These are phyloP conservation scores for Lysandra coridon DNA, from an alignment of 2,888 invertebrate genomes.

Conservation along the genomic window DNA sequence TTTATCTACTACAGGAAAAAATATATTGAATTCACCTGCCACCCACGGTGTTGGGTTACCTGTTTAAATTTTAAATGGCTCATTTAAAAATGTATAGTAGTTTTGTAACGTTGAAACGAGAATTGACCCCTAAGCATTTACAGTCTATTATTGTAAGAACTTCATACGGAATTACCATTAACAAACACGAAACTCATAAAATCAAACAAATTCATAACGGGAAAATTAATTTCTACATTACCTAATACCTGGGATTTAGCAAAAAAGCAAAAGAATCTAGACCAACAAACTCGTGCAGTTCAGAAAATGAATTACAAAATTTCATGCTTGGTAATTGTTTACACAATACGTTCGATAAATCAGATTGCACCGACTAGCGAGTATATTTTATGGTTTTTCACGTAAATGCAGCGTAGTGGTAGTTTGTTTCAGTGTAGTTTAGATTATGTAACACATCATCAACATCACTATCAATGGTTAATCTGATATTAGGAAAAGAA, in stretches of 20 bases:
- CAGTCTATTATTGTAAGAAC: neutral
- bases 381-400: conserved; percentile 19
- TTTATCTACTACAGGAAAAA: no score
- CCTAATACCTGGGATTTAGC: neutral
- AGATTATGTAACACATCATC: neutral
- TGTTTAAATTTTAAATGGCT: no score
- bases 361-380: conserved; percentile 6
- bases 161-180: neutral
- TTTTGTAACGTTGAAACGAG: neutral
- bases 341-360: conserved; percentile 23
- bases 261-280: conserved; percentile 22
- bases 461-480: neutral
- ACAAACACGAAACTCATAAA: conserved; percentile 4
- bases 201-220: conserved; percentile 6
- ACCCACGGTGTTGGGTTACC: no score
- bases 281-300: neutral
- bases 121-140: neutral
- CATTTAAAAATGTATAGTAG: no score
- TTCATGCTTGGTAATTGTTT: conserved; percentile 21
- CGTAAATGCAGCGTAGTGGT: neutral
- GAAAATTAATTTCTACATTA: conserved; percentile 10
- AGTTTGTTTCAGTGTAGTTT: neutral
- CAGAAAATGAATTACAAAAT: conserved; percentile 19
- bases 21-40: no score
- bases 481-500: no score